These are phyloP conservation scores for Hemibagrus guttatus DNA, from an alignment of 2,797 vertebrate species.

Conservation along the genomic window DNA sequence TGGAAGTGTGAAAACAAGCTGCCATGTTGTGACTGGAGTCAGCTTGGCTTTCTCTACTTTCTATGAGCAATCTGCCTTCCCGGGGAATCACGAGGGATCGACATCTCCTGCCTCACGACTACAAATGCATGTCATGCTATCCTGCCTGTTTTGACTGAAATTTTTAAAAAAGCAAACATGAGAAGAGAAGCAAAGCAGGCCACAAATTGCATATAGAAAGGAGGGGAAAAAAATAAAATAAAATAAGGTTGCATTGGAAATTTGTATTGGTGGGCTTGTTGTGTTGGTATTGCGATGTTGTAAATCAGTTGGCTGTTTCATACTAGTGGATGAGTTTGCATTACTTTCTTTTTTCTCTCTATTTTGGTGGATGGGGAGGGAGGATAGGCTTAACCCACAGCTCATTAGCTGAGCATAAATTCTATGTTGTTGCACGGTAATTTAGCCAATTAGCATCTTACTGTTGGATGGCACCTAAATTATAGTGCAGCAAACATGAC, in stretches of 20 bases:
- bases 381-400: constrained; percentile 43
- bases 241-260: neutral
- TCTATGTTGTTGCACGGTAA: constrained; percentile 79
- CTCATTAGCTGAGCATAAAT: constrained; percentile 82
- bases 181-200: neutral
- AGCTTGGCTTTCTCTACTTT: constrained; percentile 30
- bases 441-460: constrained; percentile 89
- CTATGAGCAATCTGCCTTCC: constrained; percentile 37
- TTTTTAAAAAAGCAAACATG: neutral
- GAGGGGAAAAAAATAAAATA: neutral
- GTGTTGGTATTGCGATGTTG: neutral
- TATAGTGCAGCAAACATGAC: constrained; percentile 80
- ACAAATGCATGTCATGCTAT: constrained; percentile 13
- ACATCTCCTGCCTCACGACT: constrained; percentile 8
- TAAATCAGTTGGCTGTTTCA: constrained; percentile 27
- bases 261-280: constrained; percentile 1
- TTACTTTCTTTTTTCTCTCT: constrained; percentile 24
- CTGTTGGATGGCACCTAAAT: constrained; percentile 80
- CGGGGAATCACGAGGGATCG: neutral
- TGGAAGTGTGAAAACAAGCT: constrained; percentile 54
- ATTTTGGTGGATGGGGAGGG: constrained; percentile 27
- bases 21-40: constrained; percentile 49
- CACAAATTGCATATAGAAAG: neutral
- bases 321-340: constrained; percentile 1
- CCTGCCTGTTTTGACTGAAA: constrained; percentile 1